phyloP scores from a whole-genome alignment of 1,140 invertebrate species.

The Ruditapes philippinarum region DNA sequence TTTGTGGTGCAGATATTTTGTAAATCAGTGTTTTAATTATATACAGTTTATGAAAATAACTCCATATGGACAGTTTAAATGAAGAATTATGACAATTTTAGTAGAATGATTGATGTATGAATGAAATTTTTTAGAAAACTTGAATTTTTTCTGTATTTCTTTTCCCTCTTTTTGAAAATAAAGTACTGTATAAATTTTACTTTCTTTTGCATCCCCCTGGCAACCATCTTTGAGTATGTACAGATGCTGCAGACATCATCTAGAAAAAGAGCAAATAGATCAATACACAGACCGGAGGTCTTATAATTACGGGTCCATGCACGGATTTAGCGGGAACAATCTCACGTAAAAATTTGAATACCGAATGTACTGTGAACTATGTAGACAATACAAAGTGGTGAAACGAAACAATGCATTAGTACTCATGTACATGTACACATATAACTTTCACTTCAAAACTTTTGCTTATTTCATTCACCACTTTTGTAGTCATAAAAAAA shows the following conservation, averaged over 20 bases:
- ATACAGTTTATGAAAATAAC: neutral
- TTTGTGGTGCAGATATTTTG: neutral
- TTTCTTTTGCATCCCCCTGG: conserved; percentile 13
- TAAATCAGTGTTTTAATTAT: neutral
- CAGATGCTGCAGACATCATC: neutral
- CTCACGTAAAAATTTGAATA: conserved; percentile 19
- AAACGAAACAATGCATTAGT: neutral
- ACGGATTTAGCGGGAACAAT: neutral
- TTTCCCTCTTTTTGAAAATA: conserved; percentile 12
- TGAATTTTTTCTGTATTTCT: neutral
- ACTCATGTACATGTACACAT: neutral
- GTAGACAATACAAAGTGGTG: neutral
- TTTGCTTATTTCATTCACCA: neutral
- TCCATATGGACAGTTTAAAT: neutral
- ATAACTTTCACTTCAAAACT: neutral
- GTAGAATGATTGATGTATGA: too few species aligned
- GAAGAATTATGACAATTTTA: too few species aligned
- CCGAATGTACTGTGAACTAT: conserved; percentile 17
- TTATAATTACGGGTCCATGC: neutral
- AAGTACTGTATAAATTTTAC: neutral
- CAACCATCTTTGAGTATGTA: neutral
- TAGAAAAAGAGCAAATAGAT: neutral
- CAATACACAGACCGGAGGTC: neutral
- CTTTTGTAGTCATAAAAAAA: too few species aligned
- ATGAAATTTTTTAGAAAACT: neutral